Base-by-base conservation (phyloP, 2,888 invertebrate genomes). In the Calameuta idolon region DNA sequence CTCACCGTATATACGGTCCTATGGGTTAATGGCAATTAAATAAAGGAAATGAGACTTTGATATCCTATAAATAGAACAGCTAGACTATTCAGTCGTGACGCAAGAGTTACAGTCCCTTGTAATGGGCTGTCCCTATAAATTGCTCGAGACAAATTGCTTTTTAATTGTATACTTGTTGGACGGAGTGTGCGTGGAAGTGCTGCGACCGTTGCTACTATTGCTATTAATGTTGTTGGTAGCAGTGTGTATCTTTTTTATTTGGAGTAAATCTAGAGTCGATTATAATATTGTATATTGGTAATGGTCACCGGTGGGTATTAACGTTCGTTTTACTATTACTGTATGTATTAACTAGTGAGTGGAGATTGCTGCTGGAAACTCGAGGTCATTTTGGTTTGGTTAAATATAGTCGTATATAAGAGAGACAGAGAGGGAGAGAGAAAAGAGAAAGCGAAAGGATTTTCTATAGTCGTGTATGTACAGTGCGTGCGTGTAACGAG, bases 121-220 rank as follows among this genome's bases (percentile, higher is more conserved):
- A 55, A 55, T 55, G 55, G 55, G 55, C 55, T 55, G 55, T 55
- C 55, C 55, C 23, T 55, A 71, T 71, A 71, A 71, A 71, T 71
- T 34, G 71, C 71, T 34, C 33, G 71, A 34, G 71, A 71, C 71
- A 71, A 71, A 71, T 71, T 34, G 71, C 31, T 71, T 71, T 71
- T 71, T 71, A 71, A 71, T 71, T 71, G 71, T 71, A 33, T 71
- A 55, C 55, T 55, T 55, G 55, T 55, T 55, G 55, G 5, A 23
- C 23, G 55, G 55, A 55, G 55, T 55, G 55, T 55, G 23, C 55
- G 55, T 55, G 55, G 23, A 55, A 55, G 55, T 55, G 55, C 23
- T 40, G 1, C 40, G 15, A 15, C 40, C 15, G 5, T 23, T 55
- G 23, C 23, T 55, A 55, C 55, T 55, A 23, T 23, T 23, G 55